A percentile compares a stretch with the other conserved stretches of the same genome.
Conservation (phyloP, 1,140 invertebrate species). For the Microplitis demolitor region DNA sequence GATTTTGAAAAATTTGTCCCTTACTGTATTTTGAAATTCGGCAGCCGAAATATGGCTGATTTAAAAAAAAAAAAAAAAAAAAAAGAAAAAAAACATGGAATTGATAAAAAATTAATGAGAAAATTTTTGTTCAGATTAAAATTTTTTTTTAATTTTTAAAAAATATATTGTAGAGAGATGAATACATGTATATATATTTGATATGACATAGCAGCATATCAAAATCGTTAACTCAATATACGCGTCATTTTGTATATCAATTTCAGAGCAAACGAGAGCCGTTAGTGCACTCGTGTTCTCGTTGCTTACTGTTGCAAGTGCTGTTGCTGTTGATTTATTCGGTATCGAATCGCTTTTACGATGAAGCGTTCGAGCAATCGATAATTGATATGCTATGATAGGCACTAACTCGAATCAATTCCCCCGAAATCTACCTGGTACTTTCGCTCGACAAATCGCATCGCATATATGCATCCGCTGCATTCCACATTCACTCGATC, state of each 20-base stretch:
- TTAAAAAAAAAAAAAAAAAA: no score
- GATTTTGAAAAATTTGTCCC: no score
- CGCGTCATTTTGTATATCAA: constrained; percentile 14
- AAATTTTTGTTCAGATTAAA: no score
- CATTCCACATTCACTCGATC: no score
- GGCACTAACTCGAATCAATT: constrained; percentile 16
- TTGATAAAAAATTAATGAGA: no score
- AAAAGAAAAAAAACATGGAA: no score
- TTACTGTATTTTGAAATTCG: no score
- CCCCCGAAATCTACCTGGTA: neutral
- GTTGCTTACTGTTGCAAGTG: no score
- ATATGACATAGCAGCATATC: neutral
- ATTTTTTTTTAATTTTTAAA: neutral
- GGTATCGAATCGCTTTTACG: constrained; percentile 10
- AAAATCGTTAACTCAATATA: neutral
- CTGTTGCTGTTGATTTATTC: neutral
- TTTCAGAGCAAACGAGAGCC: constrained; percentile 10
- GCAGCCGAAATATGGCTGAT: no score
- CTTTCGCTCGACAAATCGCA: neutral
- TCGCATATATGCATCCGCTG: no score
- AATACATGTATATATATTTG: neutral
- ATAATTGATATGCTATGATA: constrained; percentile 23
- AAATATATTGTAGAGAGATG: no score
- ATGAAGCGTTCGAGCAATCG: constrained; percentile 5
- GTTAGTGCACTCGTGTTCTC: neutral